Percentiles rank a stretch among this genome's conserved stretches.
phyloP scores from a whole-genome alignment of 2,888 invertebrate species.

The Isoperla grammatica region DNA sequence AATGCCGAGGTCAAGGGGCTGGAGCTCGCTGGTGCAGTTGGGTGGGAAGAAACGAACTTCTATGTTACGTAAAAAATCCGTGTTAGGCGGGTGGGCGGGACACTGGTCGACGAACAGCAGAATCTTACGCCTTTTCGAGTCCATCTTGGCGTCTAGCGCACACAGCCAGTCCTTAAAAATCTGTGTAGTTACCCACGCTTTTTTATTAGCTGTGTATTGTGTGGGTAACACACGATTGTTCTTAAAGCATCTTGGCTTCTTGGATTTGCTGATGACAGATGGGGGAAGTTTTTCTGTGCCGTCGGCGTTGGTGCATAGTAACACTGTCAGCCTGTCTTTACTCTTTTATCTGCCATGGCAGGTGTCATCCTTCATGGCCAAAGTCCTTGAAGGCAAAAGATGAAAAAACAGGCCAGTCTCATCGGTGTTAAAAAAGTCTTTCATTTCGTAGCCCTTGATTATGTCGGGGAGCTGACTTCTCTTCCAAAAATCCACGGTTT shows the following conservation, averaged over 20 bases:
- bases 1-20: neutral
- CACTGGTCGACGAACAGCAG: conserved; percentile 14
- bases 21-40: neutral
- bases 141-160: conserved; percentile 12
- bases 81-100: neutral
- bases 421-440: conserved; percentile 14
- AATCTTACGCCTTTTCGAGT: conserved; percentile 15
- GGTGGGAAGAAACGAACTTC: neutral
- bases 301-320: conserved; percentile 30
- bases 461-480: conserved; percentile 22
- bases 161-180: conserved; percentile 16
- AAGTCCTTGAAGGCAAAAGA: conserved; percentile 31
- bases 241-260: conserved; percentile 10
- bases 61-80: neutral
- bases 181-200: conserved; percentile 15
- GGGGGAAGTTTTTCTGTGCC: conserved; percentile 16
- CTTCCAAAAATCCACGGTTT: conserved; percentile 26
- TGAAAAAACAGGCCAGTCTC: conserved; percentile 37
- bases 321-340: conserved; percentile 35
- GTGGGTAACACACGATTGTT: conserved; percentile 11
- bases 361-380: conserved; percentile 32
- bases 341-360: conserved; percentile 35
- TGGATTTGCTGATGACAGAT: conserved; percentile 17
- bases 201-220: conserved; percentile 10
- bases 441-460: conserved; percentile 2